Conservation (phyloP, 2,888 invertebrate genomes). For the Tanypteryx hageni region DNA sequence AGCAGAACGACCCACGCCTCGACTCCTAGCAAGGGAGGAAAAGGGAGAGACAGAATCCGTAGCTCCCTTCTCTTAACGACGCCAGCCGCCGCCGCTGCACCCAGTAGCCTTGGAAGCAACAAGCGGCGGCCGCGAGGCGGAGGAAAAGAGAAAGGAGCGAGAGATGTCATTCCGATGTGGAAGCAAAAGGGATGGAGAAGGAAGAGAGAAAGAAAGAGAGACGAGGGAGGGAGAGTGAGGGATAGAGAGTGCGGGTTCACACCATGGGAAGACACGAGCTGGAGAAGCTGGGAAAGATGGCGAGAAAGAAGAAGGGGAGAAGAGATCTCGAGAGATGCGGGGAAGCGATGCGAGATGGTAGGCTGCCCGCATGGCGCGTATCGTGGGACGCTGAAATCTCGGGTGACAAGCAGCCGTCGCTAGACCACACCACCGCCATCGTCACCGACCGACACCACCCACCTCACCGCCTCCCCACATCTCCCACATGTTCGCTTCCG, state of each 20-base stretch:
- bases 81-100: not conserved
- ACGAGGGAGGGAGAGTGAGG: not conserved
- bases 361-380: constrained; percentile 12
- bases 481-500: not conserved
- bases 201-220: not conserved
- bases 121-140: not conserved
- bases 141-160: not conserved
- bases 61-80: not conserved
- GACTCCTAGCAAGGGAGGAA: not conserved
- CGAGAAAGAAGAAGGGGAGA: not conserved
- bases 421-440: constrained; percentile 5
- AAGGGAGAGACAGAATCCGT: not conserved
- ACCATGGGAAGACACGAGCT: not conserved
- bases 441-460: not conserved
- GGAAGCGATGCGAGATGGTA: not conserved
- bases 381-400: constrained; percentile 60
- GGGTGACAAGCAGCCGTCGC: constrained; percentile 33
- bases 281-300: not conserved
- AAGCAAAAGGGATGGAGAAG: not conserved
- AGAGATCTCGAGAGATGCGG: not conserved
- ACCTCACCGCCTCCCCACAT: not conserved
- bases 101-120: constrained; percentile 20
- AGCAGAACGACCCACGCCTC: constrained; percentile 18
- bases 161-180: not conserved
- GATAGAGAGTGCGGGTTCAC: not conserved